Percentiles rank a stretch among this genome's conserved stretches.
phyloP scores from a whole-genome alignment of 1,140 invertebrate genomes.

The Pseudomyrmex concolor region DNA sequence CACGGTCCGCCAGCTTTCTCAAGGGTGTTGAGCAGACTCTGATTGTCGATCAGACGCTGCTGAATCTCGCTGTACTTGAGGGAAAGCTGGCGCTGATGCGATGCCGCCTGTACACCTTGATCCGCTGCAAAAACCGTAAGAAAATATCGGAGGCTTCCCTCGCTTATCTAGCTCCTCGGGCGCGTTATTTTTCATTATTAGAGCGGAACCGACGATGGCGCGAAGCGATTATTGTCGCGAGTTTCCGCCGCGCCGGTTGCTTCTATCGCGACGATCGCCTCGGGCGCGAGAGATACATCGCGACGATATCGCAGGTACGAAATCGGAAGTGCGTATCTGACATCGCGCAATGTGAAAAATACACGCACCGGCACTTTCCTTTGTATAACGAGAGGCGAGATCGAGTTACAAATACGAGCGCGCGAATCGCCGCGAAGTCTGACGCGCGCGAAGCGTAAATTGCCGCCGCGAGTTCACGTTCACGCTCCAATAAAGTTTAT shows the following conservation, averaged over 20 bases:
- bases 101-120: conserved; percentile 91
- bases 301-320: conserved; percentile 35
- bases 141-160: conserved; percentile 38
- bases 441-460: conserved; percentile 1
- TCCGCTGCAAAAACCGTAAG: conserved; percentile 68
- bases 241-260: conserved; percentile 4
- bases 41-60: conserved; percentile 95
- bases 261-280: conserved; percentile 7
- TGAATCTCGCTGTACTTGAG: conserved; percentile 93
- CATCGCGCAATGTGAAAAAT: conserved; percentile 32
- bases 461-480: conserved; percentile 19
- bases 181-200: conserved; percentile 54
- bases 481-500: conserved; percentile 47
- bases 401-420: conserved; percentile 33
- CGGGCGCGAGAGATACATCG: conserved; percentile 23
- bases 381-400: conserved; percentile 32
- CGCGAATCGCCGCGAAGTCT: conserved; percentile 16
- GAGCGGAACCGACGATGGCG: conserved; percentile 56
- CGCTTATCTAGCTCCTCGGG: not conserved
- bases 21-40: conserved; percentile 93
- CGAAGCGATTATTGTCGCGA: conserved; percentile 42
- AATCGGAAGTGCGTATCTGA: conserved; percentile 29
- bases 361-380: conserved; percentile 28
- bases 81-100: conserved; percentile 94
- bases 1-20: conserved; percentile 87